Percentiles rank a stretch among this genome's conserved stretches.
Evolutionary conservation across 2,113 vertebrate species (phyloP).

Genomic region (Sturnus vulgaris): DNA sequence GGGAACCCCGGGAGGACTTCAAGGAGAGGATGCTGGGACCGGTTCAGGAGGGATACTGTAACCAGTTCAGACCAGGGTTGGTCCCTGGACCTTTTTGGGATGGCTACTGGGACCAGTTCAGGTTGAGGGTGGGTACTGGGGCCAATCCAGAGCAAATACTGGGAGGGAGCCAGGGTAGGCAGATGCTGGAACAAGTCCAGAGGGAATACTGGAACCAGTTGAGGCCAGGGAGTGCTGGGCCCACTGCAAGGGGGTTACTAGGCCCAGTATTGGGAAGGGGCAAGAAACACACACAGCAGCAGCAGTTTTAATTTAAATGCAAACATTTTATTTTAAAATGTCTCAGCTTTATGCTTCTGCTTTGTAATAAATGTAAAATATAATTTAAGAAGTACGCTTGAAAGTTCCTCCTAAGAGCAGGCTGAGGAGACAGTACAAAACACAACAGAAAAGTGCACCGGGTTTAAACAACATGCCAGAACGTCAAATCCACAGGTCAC

Average conservation of each 20-base stretch:
- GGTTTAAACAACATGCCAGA: background rate
- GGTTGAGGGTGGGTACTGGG: background rate
- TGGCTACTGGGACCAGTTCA: background rate
- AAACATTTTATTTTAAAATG: constrained; percentile 50
- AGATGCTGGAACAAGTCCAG: background rate
- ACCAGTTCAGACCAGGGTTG: too few relatives aligned
- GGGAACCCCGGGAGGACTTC: background rate
- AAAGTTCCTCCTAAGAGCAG: constrained; percentile 41
- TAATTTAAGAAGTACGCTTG: constrained; percentile 35
- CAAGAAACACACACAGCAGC: background rate
- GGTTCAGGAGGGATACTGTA: background rate
- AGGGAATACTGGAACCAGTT: background rate
- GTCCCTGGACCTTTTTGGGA: background rate
- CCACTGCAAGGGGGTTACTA: background rate
- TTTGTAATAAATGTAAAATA: constrained; percentile 44
- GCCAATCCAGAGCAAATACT: background rate
- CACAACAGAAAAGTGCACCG: background rate
- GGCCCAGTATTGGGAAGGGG: accelerated
- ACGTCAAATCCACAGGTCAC: background rate
- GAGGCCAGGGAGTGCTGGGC: background rate
- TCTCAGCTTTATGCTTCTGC: constrained; percentile 12
- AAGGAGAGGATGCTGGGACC: too few relatives aligned
- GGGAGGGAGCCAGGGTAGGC: background rate
- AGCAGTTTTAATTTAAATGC: background rate
- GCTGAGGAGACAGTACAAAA: constrained; percentile 6